phyloP scores from a whole-genome alignment of 2,113 vertebrate species.

The Abramis brama region DNA sequence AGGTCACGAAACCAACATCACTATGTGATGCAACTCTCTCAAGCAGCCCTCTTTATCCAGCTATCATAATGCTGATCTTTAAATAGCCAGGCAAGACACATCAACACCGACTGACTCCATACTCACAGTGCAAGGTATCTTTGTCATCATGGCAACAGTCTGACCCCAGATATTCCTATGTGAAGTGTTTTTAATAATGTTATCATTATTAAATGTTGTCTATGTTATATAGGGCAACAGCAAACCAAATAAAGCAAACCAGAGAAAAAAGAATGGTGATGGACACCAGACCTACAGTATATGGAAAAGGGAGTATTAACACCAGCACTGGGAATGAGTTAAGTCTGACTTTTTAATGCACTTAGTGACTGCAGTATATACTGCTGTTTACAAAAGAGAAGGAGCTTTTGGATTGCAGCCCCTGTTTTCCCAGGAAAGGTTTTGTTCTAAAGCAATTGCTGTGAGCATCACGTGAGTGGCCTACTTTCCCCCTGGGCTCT shows the following conservation, averaged over 20 bases:
- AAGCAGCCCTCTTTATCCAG: not conserved
- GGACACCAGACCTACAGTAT: not conserved
- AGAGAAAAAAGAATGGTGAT: not conserved
- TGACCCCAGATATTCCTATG: not conserved
- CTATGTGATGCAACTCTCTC: not conserved
- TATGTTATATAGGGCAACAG: not conserved
- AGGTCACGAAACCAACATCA: constrained; percentile 2
- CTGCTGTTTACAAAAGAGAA: constrained; percentile 28
- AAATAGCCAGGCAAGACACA: constrained; percentile 24
- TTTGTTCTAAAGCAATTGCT: constrained; percentile 29
- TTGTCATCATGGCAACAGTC: not conserved
- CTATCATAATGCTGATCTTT: not conserved
- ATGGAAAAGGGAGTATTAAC: not conserved
- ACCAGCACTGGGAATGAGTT: not conserved
- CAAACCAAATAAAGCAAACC: not conserved
- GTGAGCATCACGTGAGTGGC: not conserved
- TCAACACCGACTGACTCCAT: constrained; percentile 12
- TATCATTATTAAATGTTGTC: too few relatives aligned
- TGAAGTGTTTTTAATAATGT: not conserved
- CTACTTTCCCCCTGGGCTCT: not conserved
- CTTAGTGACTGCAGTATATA: constrained; percentile 20
- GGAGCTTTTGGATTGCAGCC: constrained; percentile 26
- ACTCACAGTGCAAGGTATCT: not conserved
- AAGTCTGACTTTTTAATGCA: constrained; percentile 19
- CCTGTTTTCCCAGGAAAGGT: constrained; percentile 15